Evolutionary conservation across 2,113 vertebrate species (phyloP), one percentile per base, ranked within the genome.

Genomic region (Cnemophilus loriae): DNA sequence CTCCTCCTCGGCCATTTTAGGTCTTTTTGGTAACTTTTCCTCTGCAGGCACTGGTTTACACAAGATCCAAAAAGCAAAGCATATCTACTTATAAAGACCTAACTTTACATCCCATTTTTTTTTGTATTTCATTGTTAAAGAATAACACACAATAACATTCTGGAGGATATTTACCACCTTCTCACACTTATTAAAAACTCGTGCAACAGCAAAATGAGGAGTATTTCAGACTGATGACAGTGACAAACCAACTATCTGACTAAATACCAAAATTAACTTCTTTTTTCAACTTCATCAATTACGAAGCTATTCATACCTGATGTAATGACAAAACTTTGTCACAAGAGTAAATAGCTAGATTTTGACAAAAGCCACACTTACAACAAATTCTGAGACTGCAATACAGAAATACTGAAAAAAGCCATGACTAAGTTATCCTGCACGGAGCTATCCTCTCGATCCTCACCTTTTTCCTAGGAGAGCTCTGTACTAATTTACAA

Each of bases 21-120:
- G 18, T 46, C 4, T 57, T 16, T 69, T 55, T 61, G 22, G 9
- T 28, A 84, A 42, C 17, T 78, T 49, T 22, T 19, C 30, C 17
- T 46, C 33, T 73, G 28, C 57, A 90, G 28, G 37, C 22, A 49
- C 6, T 22, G 3, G 3, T 71, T 86, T 71, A 86, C 30, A 73
- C 16, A 32, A 16, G 0, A 0, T 33, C 7, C 42, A 87, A 30
- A 87, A 84, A 65, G 64, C 16, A 87, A 84, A 64, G 37, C 3
- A 12, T 20, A 49, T 13, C 17, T 67, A 14, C 13, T 46, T 75
- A 39, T 4, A 22, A 81, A 68, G n/a, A 26, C 5, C 10, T 44
- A 60, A 67, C 4, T 67, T 70, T 22, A 49, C 4, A 49, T 15
- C 0, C 6, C 2, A 1, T 0, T 24, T 59, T 67, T 26, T 47